Evolutionary conservation across 2,797 vertebrate genomes (phyloP), one percentile per base, ranked within the genome.

Genomic region (Danio choprae): DNA sequence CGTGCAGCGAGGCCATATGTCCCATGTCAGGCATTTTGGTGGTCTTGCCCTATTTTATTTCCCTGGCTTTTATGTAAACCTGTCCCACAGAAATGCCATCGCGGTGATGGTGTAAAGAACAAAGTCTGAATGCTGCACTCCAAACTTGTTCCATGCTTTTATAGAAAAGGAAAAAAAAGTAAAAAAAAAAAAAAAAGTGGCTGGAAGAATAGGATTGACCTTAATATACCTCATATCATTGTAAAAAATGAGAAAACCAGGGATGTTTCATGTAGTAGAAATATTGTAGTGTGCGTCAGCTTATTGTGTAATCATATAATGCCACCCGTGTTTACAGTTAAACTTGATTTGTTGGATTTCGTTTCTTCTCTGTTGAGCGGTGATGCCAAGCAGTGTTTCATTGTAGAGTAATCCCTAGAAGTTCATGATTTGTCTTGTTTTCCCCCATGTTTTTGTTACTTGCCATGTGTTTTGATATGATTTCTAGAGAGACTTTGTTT

Each of bases 251-350:
- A 91, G 90, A 86, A 91, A 80, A 91, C 92, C 94, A 94, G 94
- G 93, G 94, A 88, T 65, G 85, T 94, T 94, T 93, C 92, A 94
- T 96, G 95, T 97, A 96, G 95, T 96, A 95, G 93, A 95, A 95
- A 97, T 96, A 95, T 90, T 93, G 91, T 94, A 93, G 93, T 90
- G 89, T 92, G 92, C 93, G 93, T 96, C 96, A 91, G 90, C 95
- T 91, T 94, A 95, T 95, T 96, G 96, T 97, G 95, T 95, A 95
- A 95, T 95, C 95, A 94, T 96, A 94, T 95, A 94, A 96, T 95
- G 94, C 95, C 94, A 93, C 93, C 95, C 93, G 94, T 96, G 95
- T 97, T 96, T 94, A 93, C 94, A 90, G 88, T 83, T 90, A 87
- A 90, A 91, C 70, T 90, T 90, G 88, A 92, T 89, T 90, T 84